Conservation (phyloP, 2,888 invertebrate genomes). For the Polia nebulosa region DNA sequence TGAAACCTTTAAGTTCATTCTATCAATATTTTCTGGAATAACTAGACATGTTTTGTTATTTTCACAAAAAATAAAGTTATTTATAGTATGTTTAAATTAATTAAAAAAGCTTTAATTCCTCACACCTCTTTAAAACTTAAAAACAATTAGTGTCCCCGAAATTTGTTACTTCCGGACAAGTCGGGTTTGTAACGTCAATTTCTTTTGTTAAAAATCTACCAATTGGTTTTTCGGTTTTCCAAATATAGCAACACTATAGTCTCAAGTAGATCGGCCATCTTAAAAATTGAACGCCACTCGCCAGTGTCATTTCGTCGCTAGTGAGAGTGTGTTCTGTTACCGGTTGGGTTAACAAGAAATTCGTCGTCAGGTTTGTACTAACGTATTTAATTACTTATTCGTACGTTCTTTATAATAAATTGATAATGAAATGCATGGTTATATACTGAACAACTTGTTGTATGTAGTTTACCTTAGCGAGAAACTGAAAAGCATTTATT, state of each 20-base stretch:
- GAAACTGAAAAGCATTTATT: neutral
- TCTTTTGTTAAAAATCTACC: neutral
- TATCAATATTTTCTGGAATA: neutral
- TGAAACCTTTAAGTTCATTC: neutral
- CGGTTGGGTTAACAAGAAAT: conserved; percentile 3
- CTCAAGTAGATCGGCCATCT: conserved; percentile 2
- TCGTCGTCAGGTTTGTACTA: conserved; percentile 19
- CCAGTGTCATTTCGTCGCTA: conserved; percentile 13
- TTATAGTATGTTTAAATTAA: neutral
- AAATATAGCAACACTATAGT: conserved; percentile 2
- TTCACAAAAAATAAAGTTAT: neutral
- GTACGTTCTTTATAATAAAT: neutral
- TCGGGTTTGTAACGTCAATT: conserved; percentile 13
- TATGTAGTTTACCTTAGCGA: neutral
- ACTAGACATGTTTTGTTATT: neutral
- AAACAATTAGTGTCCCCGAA: conserved; percentile 6
- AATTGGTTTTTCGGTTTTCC: conserved; percentile 1
- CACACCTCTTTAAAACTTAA: neutral
- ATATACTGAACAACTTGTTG: neutral
- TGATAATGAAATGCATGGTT: neutral
- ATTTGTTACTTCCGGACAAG: conserved; percentile 15
- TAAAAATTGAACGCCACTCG: conserved; percentile 10
- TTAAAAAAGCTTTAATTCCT: neutral
- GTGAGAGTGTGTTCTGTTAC: conserved; percentile 1
- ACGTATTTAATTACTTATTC: neutral